Base-by-base conservation (phyloP, 2,888 invertebrate species). In the Lasioglossum calceatum region DNA sequence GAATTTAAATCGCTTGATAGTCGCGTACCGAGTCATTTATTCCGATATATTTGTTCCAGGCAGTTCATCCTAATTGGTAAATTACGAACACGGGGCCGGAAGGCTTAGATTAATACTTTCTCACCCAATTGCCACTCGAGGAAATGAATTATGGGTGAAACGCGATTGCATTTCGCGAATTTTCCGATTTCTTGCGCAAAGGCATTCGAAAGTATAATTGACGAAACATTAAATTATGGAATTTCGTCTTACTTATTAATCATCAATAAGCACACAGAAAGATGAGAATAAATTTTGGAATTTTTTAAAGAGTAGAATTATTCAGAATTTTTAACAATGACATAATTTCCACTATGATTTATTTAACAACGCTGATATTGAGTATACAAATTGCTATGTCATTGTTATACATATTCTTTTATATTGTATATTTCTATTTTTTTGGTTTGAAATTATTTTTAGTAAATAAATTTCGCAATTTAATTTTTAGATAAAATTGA, bases 1-100 rank as follows among this genome's bases (percentile, higher is more conserved):
- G 50, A 47, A 42, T 27, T 81, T 70, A 50, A 50, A 81, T 77
- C 32, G 42, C 27, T 42, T 54, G 80, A 67, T 39, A 39, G 39
- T 39, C 70, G 39, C 32, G 44, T 27, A 32, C 77, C 50, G 16
- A 67, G 47, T 50, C 67, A 67, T 81, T 81, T 77, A 70, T 81
- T 81, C n/a, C 76, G 36, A 61, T 61, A 58, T 36, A 74, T 79
- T 79, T 61, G 74, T 74, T 74, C 67, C 79, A 32, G 61, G 32
- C 36, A 74, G 58, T 61, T 79, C 42, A 74, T 47, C 44, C 79
- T 74, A 74, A 79, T 79, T 79, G 79, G 44, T 44, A 58, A 79
- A 58, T 74, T 61, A 74, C 3, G 79, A 79, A 61, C 32, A 32
- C 67, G 32, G 67, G 19, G 32, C 61, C 61, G 58, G 61, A 76